These are phyloP conservation scores for Asobara japonica DNA, from an alignment of 1,140 invertebrate genomes.

Conservation along the genomic window DNA sequence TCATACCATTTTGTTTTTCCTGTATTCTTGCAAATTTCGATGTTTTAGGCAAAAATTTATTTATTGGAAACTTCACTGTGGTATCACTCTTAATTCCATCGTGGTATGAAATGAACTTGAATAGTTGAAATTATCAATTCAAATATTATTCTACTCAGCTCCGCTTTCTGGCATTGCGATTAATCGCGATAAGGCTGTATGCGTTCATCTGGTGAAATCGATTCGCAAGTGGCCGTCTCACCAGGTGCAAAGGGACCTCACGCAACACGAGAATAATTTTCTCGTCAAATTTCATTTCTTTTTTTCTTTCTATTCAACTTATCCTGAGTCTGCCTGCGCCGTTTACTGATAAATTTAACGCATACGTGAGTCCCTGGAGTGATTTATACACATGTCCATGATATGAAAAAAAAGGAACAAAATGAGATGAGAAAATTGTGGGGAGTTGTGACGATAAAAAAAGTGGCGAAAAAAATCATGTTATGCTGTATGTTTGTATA, in stretches of 20 bases:
- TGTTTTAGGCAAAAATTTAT: too few species aligned
- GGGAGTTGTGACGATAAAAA: neutral
- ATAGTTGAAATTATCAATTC: too few species aligned
- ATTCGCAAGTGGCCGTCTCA: neutral
- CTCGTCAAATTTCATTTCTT: neutral
- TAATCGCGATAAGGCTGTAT: neutral
- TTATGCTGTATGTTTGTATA: conserved; percentile 14
- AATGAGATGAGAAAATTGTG: neutral
- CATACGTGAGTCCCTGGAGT: neutral
- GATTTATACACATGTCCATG: conserved; percentile 8
- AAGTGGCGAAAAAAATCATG: neutral
- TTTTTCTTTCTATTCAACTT: neutral
- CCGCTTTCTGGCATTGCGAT: conserved; percentile 24
- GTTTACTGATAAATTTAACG: conserved; percentile 3
- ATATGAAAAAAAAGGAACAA: neutral
- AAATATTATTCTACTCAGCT: neutral
- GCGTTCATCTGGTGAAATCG: neutral
- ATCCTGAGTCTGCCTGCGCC: neutral
- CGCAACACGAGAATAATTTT: neutral
- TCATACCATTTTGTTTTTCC: too few species aligned
- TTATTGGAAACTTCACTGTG: too few species aligned
- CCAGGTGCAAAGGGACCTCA: neutral
- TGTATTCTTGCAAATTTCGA: too few species aligned
- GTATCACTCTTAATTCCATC: too few species aligned
- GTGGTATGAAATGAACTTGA: too few species aligned